Evolutionary conservation across 2,888 invertebrate genomes (phyloP), one percentile per base, ranked within the genome.

Genomic region (Cremastinae sp.): DNA sequence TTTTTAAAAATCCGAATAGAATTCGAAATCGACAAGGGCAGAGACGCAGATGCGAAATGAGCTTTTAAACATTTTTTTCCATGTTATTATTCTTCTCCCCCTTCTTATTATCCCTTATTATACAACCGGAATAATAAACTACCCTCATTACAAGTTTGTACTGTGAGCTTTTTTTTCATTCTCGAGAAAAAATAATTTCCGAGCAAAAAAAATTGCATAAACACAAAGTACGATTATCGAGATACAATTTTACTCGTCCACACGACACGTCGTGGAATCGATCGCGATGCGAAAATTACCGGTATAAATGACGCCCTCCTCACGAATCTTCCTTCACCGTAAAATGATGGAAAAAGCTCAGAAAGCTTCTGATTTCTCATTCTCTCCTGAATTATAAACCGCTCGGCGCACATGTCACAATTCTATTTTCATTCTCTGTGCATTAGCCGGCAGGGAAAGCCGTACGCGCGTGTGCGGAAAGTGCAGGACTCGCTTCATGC

Each of bases 361-460:
- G 43, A 70, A 77, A 65, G 65, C 35, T 62, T 56, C 20, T 59
- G 53, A 72, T 65, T 41, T 68, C n/a, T 39, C 18, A 70, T 70
- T 37, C 55, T 59, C 47, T 61, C 55, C 58, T 78, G 64, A 78
- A 78, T 65, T 78, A 78, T 71, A 75, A 78, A 75, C 66, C 71
- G 43, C 35, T 20, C 10, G 47, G 62, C 41, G 37, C 28, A 22
- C 49, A 43, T 37, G 55, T 62, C 55, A 64, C 62, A 78, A 80
- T 80, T 83, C 82, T 84, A 86, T 84, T 86, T 86, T 87, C 84
- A 88, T 87, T 86, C 86, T 83, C 82, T 5, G 82, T n/a, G 81
- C 83, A 85, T 87, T 86, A 80, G 85, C 82, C 73, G 59, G 82
- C 82, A 81, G 86, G 85, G 28, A 5, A n/a, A n/a, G n/a, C 84